Percentiles rank a stretch among this genome's conserved stretches.
Evolutionary conservation across 2,113 vertebrate species (phyloP).

Genomic region (Platysteira castanea): DNA sequence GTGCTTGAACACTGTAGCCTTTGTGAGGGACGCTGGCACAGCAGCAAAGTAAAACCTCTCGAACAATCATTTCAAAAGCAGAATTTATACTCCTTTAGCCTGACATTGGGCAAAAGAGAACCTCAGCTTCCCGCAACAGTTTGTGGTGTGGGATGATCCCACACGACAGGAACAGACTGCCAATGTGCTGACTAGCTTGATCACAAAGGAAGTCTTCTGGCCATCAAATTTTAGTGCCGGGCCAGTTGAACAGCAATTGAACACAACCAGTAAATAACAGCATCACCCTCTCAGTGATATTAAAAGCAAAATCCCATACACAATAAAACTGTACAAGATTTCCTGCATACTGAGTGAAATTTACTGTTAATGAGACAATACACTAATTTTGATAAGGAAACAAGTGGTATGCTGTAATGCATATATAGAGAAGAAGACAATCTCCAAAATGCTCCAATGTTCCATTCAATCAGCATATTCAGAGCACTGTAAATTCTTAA

Average conservation of each 20-base stretch:
- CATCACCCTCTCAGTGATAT: not conserved
- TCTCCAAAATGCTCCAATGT: not conserved
- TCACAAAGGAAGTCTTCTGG: not conserved
- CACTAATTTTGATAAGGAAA: not conserved
- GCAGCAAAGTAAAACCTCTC: conserved; percentile 34
- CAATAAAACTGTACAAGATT: not conserved
- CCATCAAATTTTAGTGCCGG: not conserved
- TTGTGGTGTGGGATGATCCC: not conserved
- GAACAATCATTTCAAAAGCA: conserved; percentile 42
- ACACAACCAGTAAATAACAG: not conserved
- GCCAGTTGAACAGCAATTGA: not conserved
- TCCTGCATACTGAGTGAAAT: not conserved
- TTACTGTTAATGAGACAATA: not conserved
- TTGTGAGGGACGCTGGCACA: conserved; percentile 48
- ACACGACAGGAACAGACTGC: not conserved
- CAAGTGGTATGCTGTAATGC: not conserved
- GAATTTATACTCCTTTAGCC: conserved; percentile 49
- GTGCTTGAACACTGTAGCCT: conserved; percentile 45
- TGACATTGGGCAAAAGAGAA: conserved; percentile 7
- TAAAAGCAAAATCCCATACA: not conserved
- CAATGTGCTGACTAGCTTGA: not conserved
- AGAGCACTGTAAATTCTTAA: not conserved
- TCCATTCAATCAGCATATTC: not conserved
- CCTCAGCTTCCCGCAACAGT: not conserved
- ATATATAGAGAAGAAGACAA: not conserved